Conservation (phyloP, 2,113 vertebrate species). For the Salvelinus namaycush region DNA sequence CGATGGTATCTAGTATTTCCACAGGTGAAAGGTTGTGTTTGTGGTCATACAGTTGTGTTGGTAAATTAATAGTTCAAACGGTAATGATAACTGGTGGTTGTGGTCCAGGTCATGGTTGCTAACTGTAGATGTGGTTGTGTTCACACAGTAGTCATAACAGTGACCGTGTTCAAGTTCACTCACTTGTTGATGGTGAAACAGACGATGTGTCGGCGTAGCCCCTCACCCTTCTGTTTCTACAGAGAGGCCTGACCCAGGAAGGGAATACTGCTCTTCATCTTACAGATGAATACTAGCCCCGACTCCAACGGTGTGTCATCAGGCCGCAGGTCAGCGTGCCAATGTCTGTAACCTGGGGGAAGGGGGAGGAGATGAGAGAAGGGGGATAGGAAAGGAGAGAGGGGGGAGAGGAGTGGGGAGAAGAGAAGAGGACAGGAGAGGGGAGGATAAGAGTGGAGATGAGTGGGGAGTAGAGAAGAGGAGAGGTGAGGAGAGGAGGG, state of each 20-base stretch:
- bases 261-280: conserved; percentile 80
- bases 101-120: too few relatives aligned
- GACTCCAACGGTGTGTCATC: conserved; percentile 92
- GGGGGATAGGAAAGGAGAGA: not conserved
- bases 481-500: too few relatives aligned
- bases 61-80: too few relatives aligned
- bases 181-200: conserved; percentile 89
- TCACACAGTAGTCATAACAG: not conserved
- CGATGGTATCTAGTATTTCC: too few relatives aligned
- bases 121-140: not conserved
- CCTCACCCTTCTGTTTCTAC: conserved; percentile 81
- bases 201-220: conserved; percentile 83
- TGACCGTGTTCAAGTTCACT: conserved; percentile 51
- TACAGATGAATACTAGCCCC: conserved; percentile 92
- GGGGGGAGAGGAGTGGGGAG: not conserved
- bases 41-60: too few relatives aligned
- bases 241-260: conserved; percentile 87
- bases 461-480: too few relatives aligned
- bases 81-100: too few relatives aligned
- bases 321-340: conserved; percentile 89
- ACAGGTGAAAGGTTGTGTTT: too few relatives aligned
- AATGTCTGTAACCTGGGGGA: conserved; percentile 88
- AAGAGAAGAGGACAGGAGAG: too few relatives aligned
- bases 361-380: not conserved
- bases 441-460: too few relatives aligned